Evolutionary conservation across 2,113 vertebrate genomes (phyloP), one percentile per base, ranked within the genome.

Genomic region (Cebidichthys violaceus): DNA sequence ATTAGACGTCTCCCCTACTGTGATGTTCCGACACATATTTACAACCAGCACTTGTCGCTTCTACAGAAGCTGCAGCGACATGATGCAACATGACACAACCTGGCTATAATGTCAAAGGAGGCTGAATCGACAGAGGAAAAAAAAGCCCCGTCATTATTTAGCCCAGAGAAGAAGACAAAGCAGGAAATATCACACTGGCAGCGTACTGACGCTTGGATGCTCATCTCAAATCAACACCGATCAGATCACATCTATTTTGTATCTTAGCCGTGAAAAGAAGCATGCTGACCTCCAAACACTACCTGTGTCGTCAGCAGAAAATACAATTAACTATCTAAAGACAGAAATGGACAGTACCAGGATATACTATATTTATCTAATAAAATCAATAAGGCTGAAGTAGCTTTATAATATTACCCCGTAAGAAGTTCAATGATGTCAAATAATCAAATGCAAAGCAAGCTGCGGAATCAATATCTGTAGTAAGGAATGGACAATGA

Each of bases 1-100:
- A 35, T 57, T n/a, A 60, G 47, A 67, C 10, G n/a, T n/a, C 50
- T 37, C 52, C 61, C 62, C 35, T 6, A 1, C 41, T 77, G 75
- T 69, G 54, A 67, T 31, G 37, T 59, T 59, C 35, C 1, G 57
- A 77, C 75, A 75, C 39, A 82, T 17, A 72, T 81, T 79, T 81
- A 66, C 13, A 78, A 45, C 11, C 22, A 33, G 27, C 54, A 70
- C 64, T 41, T 29, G 24, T 75, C 64, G 68, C 54, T 45, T 66
- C 27, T 41, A 9, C 7, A 39, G 18, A 77, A 45, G 69, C 73
- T 20, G 64, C 39, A 70, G 31, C 8, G 1, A 29, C 54, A 4
- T 68, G 62, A 82, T 68, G 62, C 72, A 81, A 78, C 64, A 57
- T 31, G 18, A 64, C 43, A 62, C 45, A 67, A 61, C 35, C 74